Evolutionary conservation across 2,888 invertebrate genomes (phyloP).

Genomic region (Anodontia alba): DNA sequence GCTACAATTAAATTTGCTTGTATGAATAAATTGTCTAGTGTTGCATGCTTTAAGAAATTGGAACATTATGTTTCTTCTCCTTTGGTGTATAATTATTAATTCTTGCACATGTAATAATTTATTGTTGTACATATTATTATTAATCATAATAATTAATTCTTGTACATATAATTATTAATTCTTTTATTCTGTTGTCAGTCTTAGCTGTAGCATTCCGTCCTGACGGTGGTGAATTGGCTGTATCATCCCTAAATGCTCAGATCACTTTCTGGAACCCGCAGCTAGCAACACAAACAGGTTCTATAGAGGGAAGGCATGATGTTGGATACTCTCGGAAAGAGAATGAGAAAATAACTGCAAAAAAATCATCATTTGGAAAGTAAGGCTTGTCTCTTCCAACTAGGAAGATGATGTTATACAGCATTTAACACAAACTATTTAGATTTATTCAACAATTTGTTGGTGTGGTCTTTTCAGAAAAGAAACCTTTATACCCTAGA

Average conservation of each 20-base stretch:
- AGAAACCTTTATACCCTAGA: too few relatives aligned
- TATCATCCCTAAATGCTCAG: slow-evolving; percentile 90
- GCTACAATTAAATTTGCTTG: too few relatives aligned
- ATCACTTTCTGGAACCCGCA: slow-evolving; percentile 82
- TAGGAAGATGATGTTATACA: not conserved
- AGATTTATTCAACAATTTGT: not conserved
- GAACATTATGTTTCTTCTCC: too few relatives aligned
- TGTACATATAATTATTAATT: too few relatives aligned
- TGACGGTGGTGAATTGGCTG: slow-evolving; percentile 96
- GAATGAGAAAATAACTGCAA: slow-evolving; percentile 94
- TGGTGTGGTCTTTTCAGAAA: too few relatives aligned
- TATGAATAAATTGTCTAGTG: too few relatives aligned
- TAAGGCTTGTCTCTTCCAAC: too few relatives aligned
- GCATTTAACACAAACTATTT: not conserved
- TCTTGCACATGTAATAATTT: too few relatives aligned
- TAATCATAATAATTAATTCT: too few relatives aligned
- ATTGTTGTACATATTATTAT: too few relatives aligned
- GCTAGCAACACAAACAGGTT: slow-evolving; percentile 87
- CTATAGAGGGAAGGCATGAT: slow-evolving; percentile 95
- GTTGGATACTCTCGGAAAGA: slow-evolving; percentile 93
- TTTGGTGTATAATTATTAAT: too few relatives aligned
- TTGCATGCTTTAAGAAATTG: too few relatives aligned
- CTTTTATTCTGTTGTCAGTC: slow-evolving; percentile 87
- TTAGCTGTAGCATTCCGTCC: slow-evolving; percentile 94
- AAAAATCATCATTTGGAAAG: slow-evolving; percentile 94